Percentiles rank a stretch among this genome's conserved stretches.
Conservation (phyloP, 2,888 invertebrate species). For the Oscheius sp. region DNA sequence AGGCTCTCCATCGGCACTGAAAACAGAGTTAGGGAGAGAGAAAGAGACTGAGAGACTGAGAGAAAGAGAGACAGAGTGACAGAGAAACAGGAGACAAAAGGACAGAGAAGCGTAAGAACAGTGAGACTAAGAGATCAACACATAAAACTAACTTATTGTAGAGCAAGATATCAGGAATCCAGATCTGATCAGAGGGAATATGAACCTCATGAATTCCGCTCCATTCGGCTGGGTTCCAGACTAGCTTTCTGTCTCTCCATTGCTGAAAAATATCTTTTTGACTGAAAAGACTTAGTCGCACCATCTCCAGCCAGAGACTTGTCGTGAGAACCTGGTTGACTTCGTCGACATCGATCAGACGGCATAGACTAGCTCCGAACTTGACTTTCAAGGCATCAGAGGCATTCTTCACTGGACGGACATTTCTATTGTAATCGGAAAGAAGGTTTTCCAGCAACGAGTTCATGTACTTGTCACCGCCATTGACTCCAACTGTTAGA, state of each 20-base stretch:
- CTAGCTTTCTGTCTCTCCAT: constrained; percentile 92
- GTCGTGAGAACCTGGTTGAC: constrained; percentile 63
- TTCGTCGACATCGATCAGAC: constrained; percentile 64
- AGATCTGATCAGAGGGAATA: constrained; percentile 94
- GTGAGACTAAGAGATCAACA: too few relatives aligned
- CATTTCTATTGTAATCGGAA: constrained; percentile 57
- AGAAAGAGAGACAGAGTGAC: too few relatives aligned
- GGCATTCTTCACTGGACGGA: constrained; percentile 60
- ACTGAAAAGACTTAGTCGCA: constrained; percentile 16
- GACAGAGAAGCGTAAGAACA: too few relatives aligned
- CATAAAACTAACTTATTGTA: constrained; percentile 83
- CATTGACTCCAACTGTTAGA: background rate
- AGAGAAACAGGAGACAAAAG: too few relatives aligned
- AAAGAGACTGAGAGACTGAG: too few relatives aligned
- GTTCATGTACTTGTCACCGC: constrained; percentile 46
- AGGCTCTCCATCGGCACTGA: constrained; percentile 65
- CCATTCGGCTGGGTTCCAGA: constrained; percentile 91
- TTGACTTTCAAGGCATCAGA: constrained; percentile 58
- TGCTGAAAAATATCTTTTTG: constrained; percentile 74
- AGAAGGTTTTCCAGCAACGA: constrained; percentile 56
- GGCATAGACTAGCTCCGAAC: constrained; percentile 59
- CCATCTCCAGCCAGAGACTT: constrained; percentile 66
- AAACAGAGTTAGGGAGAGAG: constrained; percentile 12
- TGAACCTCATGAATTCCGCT: constrained; percentile 93
- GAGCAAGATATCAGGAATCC: constrained; percentile 93